Conservation (phyloP, 2,888 invertebrate genomes). For the Nycteola revayana region DNA sequence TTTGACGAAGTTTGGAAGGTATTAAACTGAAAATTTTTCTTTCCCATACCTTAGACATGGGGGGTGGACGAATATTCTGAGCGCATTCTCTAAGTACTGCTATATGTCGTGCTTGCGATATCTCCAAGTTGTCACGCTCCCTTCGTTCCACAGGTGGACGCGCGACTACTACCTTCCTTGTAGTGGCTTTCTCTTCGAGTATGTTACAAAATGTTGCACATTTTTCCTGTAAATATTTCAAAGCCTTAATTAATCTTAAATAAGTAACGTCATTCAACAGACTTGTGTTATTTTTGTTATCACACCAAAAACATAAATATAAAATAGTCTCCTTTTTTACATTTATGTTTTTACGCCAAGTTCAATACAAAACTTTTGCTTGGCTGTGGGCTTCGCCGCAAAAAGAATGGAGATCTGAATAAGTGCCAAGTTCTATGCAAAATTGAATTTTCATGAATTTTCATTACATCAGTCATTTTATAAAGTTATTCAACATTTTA, state of each 20-base stretch:
- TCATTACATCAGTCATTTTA: no score
- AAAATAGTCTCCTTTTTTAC: background rate
- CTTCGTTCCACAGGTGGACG: slow-evolving; percentile 48
- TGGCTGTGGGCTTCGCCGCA: no score
- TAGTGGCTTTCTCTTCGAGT: slow-evolving; percentile 63
- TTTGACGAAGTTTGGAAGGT: slow-evolving; percentile 76
- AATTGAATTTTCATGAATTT: no score
- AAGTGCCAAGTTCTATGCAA: no score
- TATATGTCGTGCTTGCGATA: slow-evolving; percentile 76
- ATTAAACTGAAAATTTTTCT: slow-evolving; percentile 82
- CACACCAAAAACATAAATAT: no score
- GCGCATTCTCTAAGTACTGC: slow-evolving; percentile 81
- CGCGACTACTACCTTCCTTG: slow-evolving; percentile 60
- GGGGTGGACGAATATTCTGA: slow-evolving; percentile 80
- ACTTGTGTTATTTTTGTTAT: background rate
- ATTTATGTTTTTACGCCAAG: no score
- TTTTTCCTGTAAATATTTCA: slow-evolving; percentile 64
- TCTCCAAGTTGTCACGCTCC: slow-evolving; percentile 70
- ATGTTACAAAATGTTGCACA: slow-evolving; percentile 61
- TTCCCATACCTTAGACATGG: slow-evolving; percentile 84
- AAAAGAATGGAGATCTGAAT: no score
- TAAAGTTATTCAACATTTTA: no score
- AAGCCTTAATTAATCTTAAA: no score
- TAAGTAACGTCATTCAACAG: slow-evolving; percentile 1
- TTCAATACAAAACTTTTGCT: no score